Evolutionary conservation across 1,140 invertebrate genomes (phyloP), one percentile per base, ranked within the genome.

Genomic region (Sitodiplosis mosellana): DNA sequence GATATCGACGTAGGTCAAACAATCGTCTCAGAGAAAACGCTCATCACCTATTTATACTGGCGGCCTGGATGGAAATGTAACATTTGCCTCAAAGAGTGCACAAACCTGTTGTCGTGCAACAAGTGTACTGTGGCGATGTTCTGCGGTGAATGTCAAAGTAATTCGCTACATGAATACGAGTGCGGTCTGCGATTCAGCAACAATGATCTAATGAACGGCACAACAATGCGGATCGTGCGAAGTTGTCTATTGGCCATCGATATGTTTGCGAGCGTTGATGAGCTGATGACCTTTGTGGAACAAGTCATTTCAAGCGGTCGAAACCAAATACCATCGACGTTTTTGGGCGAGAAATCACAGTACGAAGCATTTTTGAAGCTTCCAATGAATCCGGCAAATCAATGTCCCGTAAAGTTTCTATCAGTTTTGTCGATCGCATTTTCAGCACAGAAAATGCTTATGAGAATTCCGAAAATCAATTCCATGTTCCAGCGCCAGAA

Each of bases 1-100:
- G 69, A 81, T 56, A 73, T 85, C 49, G 57, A 64, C 51, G 69
- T 78, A 14, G 87, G 87, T 1, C 82, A 91, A 64, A 66, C 87
- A 20, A 54, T 93, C n/a, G 77, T 78, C 27, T 66, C 79, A 33
- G 89, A 93, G 67, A 70, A 78, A 45, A 80, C 87, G 11, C 92
- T 80, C 61, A 74, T 75, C 18, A 67, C 85, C 7, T 61, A 89
- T 22, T 66, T 86, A 40, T 71, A 74, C 41, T 66, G 76, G 47
- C 75, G 77, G 63, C 73, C 67, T 50, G 68, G 73, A 27, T 76
- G 73, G 33, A 75, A 81, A 56, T 95, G 90, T 61, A 77, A 78
- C 58, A 71, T 83, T 52, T 95, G 91, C 59, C 72, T 85, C 52
- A 67, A 71, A 21, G 69, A 73, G 57, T 70, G 72, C 50, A 47